Conservation (phyloP, 2,113 vertebrate genomes). For the Rhynchopsitta pachyrhyncha region DNA sequence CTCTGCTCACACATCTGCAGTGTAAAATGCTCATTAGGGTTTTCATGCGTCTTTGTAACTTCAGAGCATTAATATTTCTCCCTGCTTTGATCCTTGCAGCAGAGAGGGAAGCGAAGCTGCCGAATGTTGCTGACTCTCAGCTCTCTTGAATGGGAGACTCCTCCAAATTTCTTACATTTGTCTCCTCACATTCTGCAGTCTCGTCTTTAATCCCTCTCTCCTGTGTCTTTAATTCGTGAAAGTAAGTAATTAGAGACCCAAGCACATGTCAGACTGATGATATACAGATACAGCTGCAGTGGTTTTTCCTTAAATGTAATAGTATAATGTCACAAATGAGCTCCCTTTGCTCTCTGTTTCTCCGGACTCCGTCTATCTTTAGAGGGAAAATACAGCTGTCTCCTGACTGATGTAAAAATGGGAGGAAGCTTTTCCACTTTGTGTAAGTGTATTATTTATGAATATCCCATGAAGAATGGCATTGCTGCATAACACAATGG, state of each 20-base stretch:
- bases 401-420: background rate
- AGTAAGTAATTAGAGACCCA: background rate
- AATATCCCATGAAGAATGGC: background rate
- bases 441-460: background rate
- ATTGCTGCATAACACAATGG: background rate
- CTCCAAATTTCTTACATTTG: background rate
- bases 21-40: background rate
- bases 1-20: background rate
- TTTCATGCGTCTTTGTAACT: background rate
- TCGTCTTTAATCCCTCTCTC: slow-evolving; percentile 19
- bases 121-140: background rate
- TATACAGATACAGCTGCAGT: background rate
- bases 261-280: background rate
- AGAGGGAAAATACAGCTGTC: background rate
- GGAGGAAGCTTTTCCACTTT: background rate
- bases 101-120: background rate
- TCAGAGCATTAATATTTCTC: background rate
- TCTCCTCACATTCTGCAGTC: background rate
- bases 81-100: background rate
- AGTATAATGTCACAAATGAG: background rate
- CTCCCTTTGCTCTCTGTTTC: background rate
- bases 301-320: background rate
- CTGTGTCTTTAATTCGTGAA: background rate
- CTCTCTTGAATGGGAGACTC: background rate
- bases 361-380: background rate